Conservation (phyloP, 2,888 invertebrate genomes). For the Linnaemya tessellans region DNA sequence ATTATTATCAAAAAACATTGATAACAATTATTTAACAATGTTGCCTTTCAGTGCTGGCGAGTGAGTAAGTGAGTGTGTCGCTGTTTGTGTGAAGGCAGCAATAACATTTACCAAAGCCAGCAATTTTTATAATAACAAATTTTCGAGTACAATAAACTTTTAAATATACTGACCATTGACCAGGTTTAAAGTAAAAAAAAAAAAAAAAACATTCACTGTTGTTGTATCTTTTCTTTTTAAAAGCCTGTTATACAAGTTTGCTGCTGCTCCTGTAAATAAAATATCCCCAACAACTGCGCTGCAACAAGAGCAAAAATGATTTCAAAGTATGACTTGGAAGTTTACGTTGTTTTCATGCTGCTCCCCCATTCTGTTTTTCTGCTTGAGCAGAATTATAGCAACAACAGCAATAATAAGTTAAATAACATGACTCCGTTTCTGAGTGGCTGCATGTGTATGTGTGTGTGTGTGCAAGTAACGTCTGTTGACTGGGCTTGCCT, state of each 20-base stretch:
- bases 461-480: background rate
- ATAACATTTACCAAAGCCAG: slow-evolving; percentile 8
- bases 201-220: slow-evolving; percentile 1
- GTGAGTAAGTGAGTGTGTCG: no score
- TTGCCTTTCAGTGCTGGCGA: slow-evolving; percentile 10
- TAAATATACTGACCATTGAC: slow-evolving; percentile 63
- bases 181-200: no score
- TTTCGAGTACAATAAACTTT: slow-evolving; percentile 63
- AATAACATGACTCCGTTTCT: slow-evolving; percentile 4
- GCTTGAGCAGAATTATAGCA: background rate
- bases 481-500: slow-evolving; percentile 8
- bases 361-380: slow-evolving; percentile 24
- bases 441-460: background rate
- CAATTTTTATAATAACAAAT: slow-evolving; percentile 34
- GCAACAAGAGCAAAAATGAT: slow-evolving; percentile 10
- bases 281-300: background rate
- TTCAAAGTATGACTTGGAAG: slow-evolving; percentile 15
- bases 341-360: background rate
- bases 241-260: slow-evolving; percentile 55
- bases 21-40: slow-evolving; percentile 66
- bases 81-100: background rate
- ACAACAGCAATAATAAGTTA: slow-evolving; percentile 24
- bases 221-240: slow-evolving; percentile 10
- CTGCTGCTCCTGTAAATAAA: background rate
- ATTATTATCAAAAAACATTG: slow-evolving; percentile 4